A percentile compares a stretch with the other conserved stretches of the same genome.
phyloP scores from a whole-genome alignment of 2,797 vertebrate genomes.

The Falco cherrug region DNA sequence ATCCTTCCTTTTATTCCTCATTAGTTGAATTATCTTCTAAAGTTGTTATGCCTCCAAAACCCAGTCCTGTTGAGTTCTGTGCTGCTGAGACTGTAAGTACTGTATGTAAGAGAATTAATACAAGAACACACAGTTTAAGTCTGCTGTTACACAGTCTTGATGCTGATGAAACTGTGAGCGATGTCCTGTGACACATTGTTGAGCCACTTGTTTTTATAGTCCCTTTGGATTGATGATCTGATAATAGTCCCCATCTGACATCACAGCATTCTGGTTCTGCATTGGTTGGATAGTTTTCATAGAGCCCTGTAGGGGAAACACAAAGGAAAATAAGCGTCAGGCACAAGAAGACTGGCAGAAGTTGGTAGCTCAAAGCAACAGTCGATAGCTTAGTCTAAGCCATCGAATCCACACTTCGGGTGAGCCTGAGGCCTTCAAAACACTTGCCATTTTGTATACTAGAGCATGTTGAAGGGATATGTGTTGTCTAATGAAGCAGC shows the following conservation, averaged over 20 bases:
- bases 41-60: slow-evolving; percentile 85
- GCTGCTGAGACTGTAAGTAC: slow-evolving; percentile 94
- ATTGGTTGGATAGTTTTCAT: slow-evolving; percentile 91
- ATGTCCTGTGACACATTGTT: slow-evolving; percentile 87
- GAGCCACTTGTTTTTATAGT: slow-evolving; percentile 89
- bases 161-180: slow-evolving; percentile 91
- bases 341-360: neutral
- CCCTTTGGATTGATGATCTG: slow-evolving; percentile 86
- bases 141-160: slow-evolving; percentile 95
- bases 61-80: slow-evolving; percentile 91
- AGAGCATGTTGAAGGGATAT: neutral
- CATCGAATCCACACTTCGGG: neutral
- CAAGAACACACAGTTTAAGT: slow-evolving; percentile 96
- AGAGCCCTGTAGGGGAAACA: slow-evolving; percentile 85
- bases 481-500: neutral
- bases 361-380: neutral
- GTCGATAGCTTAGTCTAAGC: neutral
- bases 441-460: neutral
- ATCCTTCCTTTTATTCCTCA: slow-evolving; percentile 85
- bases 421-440: neutral
- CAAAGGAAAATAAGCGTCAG: neutral
- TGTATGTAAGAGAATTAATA: slow-evolving; percentile 96
- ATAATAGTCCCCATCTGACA: slow-evolving; percentile 90
- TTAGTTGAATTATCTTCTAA: slow-evolving; percentile 91
- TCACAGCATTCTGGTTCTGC: slow-evolving; percentile 96